Conservation (phyloP, 2,888 invertebrate genomes). For the Drepana falcataria region DNA sequence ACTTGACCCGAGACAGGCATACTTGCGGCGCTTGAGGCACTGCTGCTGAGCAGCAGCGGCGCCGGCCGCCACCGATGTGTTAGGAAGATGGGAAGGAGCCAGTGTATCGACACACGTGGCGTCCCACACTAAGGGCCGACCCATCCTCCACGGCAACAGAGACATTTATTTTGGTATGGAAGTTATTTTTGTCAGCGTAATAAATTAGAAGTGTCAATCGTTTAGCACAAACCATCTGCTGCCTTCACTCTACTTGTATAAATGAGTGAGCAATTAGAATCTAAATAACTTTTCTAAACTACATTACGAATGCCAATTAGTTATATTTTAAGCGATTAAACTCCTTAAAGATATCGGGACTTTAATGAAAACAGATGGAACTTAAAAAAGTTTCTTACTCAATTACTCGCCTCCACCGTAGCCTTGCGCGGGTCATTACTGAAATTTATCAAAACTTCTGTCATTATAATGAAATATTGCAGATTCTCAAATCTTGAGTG, state of each 20-base stretch:
- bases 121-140: too few species aligned
- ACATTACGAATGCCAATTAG: slow-evolving; percentile 11
- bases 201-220: not conserved
- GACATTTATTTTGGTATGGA: not conserved
- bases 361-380: slow-evolving; percentile 3
- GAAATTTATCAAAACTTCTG: not conserved
- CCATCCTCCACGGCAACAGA: too few species aligned
- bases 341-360: slow-evolving; percentile 2
- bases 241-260: slow-evolving; percentile 9
- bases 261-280: slow-evolving; percentile 19
- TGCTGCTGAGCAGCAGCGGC: too few species aligned
- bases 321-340: slow-evolving; percentile 5
- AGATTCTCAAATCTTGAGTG: not conserved
- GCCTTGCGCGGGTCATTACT: not conserved
- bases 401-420: not conserved
- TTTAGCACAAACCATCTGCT: slow-evolving; percentile 3
- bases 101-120: too few species aligned
- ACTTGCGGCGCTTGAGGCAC: too few species aligned
- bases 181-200: not conserved
- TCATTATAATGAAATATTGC: not conserved
- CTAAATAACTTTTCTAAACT: slow-evolving; percentile 15
- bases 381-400: not conserved
- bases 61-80: too few species aligned
- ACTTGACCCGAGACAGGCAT: too few species aligned
- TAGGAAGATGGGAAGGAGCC: too few species aligned